Conservation (phyloP, 1,140 invertebrate genomes). For the Meloidogyne floridensis region DNA sequence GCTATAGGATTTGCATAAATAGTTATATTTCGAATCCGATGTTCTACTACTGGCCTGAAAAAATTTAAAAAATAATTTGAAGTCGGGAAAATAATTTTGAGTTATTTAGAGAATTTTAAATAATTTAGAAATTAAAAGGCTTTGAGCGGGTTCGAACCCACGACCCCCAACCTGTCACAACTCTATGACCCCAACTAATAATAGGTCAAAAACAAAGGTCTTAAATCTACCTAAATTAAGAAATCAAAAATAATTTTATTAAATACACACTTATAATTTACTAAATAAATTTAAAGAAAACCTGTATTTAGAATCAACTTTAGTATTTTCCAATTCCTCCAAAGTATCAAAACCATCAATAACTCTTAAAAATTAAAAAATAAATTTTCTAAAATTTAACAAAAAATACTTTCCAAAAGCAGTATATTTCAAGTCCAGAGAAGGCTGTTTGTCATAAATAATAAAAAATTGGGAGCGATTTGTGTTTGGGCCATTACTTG, state of each 20-base stretch:
- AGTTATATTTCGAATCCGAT: slow-evolving; percentile 58
- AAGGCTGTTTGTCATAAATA: slow-evolving; percentile 87
- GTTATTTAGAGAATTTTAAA: neutral
- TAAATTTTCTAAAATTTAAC: neutral
- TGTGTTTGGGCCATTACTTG: slow-evolving; percentile 97
- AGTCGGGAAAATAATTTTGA: neutral
- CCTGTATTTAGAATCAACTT: slow-evolving; percentile 71
- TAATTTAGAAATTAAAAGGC: neutral
- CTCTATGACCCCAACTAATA: neutral
- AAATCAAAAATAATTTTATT: too few relatives aligned
- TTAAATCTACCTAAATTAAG: too few relatives aligned
- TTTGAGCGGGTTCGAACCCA: neutral
- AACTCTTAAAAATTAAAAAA: slow-evolving; percentile 74
- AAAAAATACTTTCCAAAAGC: slow-evolving; percentile 82
- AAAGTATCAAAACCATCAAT: slow-evolving; percentile 95
- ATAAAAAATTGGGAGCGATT: slow-evolving; percentile 99
- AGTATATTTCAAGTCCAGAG: slow-evolving; percentile 94
- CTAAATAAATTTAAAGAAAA: neutral
- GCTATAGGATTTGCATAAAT: slow-evolving; percentile 66
- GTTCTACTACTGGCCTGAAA: slow-evolving; percentile 62
- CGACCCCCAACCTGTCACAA: neutral
- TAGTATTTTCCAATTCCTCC: slow-evolving; percentile 91
- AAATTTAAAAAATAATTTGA: neutral
- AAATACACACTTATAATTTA: too few relatives aligned
- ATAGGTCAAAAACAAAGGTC: neutral